These are phyloP conservation scores for Zaprionus taronus DNA, from an alignment of 1,140 invertebrate genomes.

Conservation along the genomic window DNA sequence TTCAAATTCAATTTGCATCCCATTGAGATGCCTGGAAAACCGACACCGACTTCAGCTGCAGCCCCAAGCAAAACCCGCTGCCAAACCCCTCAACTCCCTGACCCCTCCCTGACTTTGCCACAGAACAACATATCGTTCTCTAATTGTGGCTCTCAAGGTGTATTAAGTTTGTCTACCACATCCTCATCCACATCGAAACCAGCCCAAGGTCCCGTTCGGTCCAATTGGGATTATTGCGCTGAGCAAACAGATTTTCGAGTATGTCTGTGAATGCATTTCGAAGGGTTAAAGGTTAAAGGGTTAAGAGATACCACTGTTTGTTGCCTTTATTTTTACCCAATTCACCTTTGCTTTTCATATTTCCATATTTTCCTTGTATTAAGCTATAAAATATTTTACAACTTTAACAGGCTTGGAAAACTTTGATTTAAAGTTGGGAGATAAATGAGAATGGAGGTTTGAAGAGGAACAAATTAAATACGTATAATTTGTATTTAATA, in stretches of 20 bases:
- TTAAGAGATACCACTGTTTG: background rate
- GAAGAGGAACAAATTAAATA: too few species aligned
- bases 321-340: too few species aligned
- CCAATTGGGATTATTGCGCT: background rate
- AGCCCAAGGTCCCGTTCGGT: background rate
- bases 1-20: conserved; percentile 78
- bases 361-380: background rate
- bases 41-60: conserved; percentile 8
- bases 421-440: too few species aligned
- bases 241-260: conserved; percentile 5
- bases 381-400: background rate
- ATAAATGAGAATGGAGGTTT: too few species aligned
- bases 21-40: conserved; percentile 21
- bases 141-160: conserved; percentile 39
- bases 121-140: conserved; percentile 28
- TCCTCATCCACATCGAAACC: background rate
- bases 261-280: background rate
- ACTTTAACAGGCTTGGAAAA: background rate
- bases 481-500: too few species aligned
- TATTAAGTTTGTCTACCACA: conserved; percentile 29
- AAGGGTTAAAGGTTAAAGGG: background rate
- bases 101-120: background rate
- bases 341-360: background rate
- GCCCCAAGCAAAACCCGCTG: background rate
- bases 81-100: background rate